Base-by-base conservation (phyloP, 2,113 vertebrate genomes). In the Hemicordylus capensis region DNA sequence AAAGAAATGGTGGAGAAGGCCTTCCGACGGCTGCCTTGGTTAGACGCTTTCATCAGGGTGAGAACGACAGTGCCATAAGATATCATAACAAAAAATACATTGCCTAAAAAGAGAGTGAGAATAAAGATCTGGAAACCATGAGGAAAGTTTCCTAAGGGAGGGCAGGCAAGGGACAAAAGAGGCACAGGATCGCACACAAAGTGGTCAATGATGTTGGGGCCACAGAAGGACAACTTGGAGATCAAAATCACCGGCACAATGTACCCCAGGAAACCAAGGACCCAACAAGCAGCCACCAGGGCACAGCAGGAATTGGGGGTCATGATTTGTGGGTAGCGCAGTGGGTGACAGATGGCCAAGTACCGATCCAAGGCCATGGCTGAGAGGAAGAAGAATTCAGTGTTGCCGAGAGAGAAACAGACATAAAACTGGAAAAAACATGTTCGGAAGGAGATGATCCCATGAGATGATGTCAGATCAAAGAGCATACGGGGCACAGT, bases 371-470 rank as follows among this genome's bases (percentile, higher is more conserved):
- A 64, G 51, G 82, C 82, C 82, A 84, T 84, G 59, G 58, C n/a
- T 54, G 82, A 76, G 14, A 84, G 44, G 24, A 84, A 84, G 44
- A 84, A 84, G 59, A 46, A 66, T 51, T 84, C 82, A 54, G 82
- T 66, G 24, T 5, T 54, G 24, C 72, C 82, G 39, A 84, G 82
- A 64, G 82, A 76, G 15, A 64, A 84, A 1, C 51, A 48, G 1
- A 76, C 19, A 4, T 84, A 84, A 44, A 76, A 84, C 59, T 83
- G 81, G 19, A 64, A 8, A n/a, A 83, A 83, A 9, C 72, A 83
- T 15, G n/a, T n/a, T 10, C 39, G 44, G 82, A 76, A 66, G 22
- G 82, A 84, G 59, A 84, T 73, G 34, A 51, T 28, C 22, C 34
- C 72, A 64, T 28, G 34, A 54, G 59, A 15, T 2, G n/a, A 64